phyloP scores from a whole-genome alignment of 2,113 vertebrate species.

The human (Homo sapiens) region DNA sequence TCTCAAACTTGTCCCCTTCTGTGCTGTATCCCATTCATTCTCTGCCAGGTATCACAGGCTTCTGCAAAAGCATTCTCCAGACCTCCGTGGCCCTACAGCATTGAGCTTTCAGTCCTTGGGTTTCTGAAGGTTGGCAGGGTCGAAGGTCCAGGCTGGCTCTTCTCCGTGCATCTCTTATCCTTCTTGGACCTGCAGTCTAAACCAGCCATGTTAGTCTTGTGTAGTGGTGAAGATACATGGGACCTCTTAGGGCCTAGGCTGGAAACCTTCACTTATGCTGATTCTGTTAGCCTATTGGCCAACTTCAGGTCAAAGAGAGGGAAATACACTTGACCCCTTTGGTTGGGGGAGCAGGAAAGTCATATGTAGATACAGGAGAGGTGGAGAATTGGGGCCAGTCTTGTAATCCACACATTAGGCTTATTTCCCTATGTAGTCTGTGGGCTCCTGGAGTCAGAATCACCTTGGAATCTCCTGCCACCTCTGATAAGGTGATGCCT shows the following conservation, averaged over 20 bases:
- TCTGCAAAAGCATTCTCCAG: background rate
- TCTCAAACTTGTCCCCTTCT: background rate
- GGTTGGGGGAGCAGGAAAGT: background rate
- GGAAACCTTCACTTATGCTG: background rate
- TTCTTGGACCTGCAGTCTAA: background rate
- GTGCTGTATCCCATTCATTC: accelerated
- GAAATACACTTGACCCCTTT: background rate
- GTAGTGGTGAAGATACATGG: accelerated
- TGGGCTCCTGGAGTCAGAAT: too few relatives aligned
- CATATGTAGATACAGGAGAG: background rate
- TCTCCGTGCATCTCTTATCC: accelerated
- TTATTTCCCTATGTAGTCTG: background rate
- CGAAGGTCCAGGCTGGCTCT: background rate
- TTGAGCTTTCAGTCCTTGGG: accelerated
- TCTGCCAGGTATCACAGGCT: background rate
- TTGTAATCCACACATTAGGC: accelerated
- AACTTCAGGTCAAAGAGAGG: background rate
- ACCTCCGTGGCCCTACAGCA: accelerated
- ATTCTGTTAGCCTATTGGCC: background rate
- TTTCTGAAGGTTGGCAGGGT: too few relatives aligned
- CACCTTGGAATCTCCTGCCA: background rate
- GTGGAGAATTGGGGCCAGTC: accelerated
- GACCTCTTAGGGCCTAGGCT: background rate
- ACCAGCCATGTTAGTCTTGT: accelerated
- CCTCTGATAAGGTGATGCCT: accelerated